Conservation (phyloP, 2,888 invertebrate genomes). For the Hydropsyche betteni region DNA sequence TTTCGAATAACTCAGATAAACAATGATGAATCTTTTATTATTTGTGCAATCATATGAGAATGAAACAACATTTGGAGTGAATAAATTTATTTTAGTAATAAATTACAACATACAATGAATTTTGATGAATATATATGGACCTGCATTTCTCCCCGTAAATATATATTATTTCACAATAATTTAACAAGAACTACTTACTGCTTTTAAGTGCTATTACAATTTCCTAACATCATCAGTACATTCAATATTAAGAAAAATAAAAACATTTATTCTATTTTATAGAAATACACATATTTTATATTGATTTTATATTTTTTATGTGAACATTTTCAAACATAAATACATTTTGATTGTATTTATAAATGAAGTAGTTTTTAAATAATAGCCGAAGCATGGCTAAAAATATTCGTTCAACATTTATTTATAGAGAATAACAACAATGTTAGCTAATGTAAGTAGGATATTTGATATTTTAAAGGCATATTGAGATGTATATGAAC, state of each 20-base stretch:
- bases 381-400: slow-evolving; percentile 12
- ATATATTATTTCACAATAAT: slow-evolving; percentile 32
- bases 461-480: slow-evolving; percentile 51
- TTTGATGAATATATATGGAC: slow-evolving; percentile 36
- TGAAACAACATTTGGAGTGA: slow-evolving; percentile 23
- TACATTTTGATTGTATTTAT: slow-evolving; percentile 29
- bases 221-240: slow-evolving; percentile 39
- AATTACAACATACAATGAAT: slow-evolving; percentile 36
- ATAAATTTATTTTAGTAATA: slow-evolving; percentile 34
- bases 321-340: slow-evolving; percentile 52
- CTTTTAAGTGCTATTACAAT: slow-evolving; percentile 36
- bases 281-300: slow-evolving; percentile 38
- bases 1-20: no score
- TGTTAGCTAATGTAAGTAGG: slow-evolving; percentile 19
- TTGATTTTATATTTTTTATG: slow-evolving; percentile 50
- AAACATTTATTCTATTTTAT: slow-evolving; percentile 35
- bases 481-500: slow-evolving; percentile 47
- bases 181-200: slow-evolving; percentile 33
- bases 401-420: slow-evolving; percentile 29
- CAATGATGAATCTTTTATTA: no score
- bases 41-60: not conserved
- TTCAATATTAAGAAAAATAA: slow-evolving; percentile 42
- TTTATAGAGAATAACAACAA: slow-evolving; percentile 32
- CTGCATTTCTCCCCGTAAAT: slow-evolving; percentile 41
- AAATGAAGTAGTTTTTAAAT: not conserved